Evolutionary conservation across 2,888 invertebrate genomes (phyloP).

Genomic region (Cantharis lateralis): DNA sequence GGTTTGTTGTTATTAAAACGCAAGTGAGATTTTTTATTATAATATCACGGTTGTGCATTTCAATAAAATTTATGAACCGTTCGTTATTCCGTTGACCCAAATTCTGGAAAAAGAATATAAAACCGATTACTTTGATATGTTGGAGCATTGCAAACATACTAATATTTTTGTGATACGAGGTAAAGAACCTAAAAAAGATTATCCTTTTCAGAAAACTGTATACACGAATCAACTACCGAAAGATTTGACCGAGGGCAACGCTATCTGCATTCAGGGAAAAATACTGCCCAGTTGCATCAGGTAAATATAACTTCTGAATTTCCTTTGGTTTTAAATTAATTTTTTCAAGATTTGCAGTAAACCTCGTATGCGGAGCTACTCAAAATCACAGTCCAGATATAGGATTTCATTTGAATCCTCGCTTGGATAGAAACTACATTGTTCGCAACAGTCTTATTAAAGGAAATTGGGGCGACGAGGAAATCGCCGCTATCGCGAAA

Average conservation of each 20-base stretch:
- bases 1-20: not conserved
- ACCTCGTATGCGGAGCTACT: constrained; percentile 59
- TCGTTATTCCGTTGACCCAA: not conserved
- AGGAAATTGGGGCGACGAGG: constrained; percentile 76
- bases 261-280: constrained; percentile 36
- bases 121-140: not conserved
- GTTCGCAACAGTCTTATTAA: constrained; percentile 73
- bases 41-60: not conserved
- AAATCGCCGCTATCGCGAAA: constrained; percentile 61
- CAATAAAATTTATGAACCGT: not conserved
- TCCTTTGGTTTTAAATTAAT: constrained; percentile 8
- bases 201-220: constrained; percentile 41
- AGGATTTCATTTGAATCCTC: constrained; percentile 81
- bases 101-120: not conserved
- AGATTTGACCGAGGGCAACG: constrained; percentile 40
- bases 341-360: constrained; percentile 65
- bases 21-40: not conserved
- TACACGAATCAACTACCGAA: constrained; percentile 41
- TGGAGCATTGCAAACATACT: not conserved
- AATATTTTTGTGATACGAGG: constrained; percentile 16
- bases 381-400: constrained; percentile 52
- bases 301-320: constrained; percentile 3
- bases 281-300: constrained; percentile 15
- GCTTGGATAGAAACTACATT: constrained; percentile 76
- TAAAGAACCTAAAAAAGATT: constrained; percentile 19